phyloP scores from a whole-genome alignment of 2,797 vertebrate genomes.

The Tokudaia muenninki region DNA sequence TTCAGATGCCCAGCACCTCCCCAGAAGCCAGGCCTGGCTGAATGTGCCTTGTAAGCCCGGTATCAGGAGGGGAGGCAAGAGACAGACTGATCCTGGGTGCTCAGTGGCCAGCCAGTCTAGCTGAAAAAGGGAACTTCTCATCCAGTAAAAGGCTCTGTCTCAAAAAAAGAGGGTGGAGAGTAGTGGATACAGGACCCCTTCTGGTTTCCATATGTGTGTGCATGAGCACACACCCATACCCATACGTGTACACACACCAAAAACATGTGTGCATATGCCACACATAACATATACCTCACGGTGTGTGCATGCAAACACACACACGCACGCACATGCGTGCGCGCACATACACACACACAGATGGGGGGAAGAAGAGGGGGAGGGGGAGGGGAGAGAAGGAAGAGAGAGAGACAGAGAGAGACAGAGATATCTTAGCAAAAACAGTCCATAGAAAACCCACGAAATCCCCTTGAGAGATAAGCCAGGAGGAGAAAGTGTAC shows the following conservation, averaged over 20 bases:
- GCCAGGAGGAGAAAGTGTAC: neutral
- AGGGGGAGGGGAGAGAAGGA: neutral
- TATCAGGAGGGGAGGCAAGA: neutral
- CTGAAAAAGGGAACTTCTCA: neutral
- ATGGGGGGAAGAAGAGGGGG: rapidly evolving
- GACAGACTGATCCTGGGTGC: neutral
- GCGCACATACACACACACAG: no score
- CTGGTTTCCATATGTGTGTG: neutral
- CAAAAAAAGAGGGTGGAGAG: neutral
- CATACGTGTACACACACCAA: neutral
- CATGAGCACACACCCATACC: neutral
- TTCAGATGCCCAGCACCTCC: neutral
- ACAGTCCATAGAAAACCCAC: neutral
- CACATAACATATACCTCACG: neutral
- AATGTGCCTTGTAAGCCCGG: neutral
- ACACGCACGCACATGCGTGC: neutral
- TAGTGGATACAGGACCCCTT: neutral
- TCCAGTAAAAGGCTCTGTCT: neutral
- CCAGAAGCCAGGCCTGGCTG: no score
- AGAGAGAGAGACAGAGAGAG: neutral
- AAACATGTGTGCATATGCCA: neutral
- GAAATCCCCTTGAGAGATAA: neutral
- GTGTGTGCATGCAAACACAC: neutral
- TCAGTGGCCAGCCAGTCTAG: neutral
- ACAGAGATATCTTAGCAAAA: neutral